Percentiles rank a stretch among this genome's conserved stretches.
phyloP scores from a whole-genome alignment of 2,797 vertebrate genomes.

The Intellagama lesueurii region DNA sequence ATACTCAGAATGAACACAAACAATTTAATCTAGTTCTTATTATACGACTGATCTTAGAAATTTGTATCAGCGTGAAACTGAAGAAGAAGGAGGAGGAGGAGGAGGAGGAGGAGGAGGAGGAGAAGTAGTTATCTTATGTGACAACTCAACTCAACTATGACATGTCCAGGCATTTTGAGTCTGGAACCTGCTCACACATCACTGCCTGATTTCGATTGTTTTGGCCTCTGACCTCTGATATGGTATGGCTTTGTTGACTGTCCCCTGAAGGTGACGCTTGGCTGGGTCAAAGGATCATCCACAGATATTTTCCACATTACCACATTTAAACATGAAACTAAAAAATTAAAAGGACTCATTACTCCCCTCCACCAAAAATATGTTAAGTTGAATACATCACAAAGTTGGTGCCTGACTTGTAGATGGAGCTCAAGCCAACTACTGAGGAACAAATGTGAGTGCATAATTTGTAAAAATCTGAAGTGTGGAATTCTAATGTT shows the following conservation, averaged over 20 bases:
- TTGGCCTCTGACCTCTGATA: not conserved
- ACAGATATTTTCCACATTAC: not conserved
- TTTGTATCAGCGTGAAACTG: not conserved
- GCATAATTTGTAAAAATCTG: not conserved
- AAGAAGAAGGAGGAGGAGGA: too few relatives aligned
- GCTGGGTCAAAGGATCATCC: not conserved
- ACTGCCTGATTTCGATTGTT: not conserved
- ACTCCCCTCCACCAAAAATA: not conserved
- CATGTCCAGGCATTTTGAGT: not conserved
- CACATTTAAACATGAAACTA: not conserved
- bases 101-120: not conserved
- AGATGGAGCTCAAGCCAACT: not conserved
- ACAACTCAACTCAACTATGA: not conserved
- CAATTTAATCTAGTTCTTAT: not conserved
- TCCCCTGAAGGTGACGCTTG: not conserved
- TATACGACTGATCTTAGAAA: not conserved
- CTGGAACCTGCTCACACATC: not conserved
- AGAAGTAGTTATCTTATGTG: not conserved
- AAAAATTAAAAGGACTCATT: not conserved
- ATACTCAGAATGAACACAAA: not conserved
- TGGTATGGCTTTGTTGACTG: not conserved
- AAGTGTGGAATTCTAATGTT: not conserved
- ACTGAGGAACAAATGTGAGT: not conserved
- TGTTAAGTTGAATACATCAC: not conserved
- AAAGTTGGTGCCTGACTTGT: not conserved